A percentile compares a stretch with the other conserved stretches of the same genome.
These are phyloP conservation scores for Microcaecilia unicolor DNA, from an alignment of 2,797 vertebrate species.

Conservation along the genomic window DNA sequence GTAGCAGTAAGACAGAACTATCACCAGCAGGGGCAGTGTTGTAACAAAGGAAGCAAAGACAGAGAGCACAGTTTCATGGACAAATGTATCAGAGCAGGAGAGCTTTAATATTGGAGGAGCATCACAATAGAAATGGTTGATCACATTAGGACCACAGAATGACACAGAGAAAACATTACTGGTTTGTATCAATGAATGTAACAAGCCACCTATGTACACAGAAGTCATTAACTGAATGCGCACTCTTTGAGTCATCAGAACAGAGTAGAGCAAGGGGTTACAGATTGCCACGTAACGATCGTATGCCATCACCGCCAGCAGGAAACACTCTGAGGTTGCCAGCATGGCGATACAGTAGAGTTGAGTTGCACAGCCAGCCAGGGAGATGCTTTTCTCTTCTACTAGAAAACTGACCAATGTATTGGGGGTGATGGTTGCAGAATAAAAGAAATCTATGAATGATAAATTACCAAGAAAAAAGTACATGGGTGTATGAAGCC, in stretches of 20 bases:
- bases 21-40: neutral
- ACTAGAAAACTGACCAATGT: neutral
- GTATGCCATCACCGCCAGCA: too few species aligned
- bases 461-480: constrained; percentile 8
- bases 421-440: neutral
- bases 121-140: too few species aligned
- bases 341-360: neutral
- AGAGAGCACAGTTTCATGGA: neutral
- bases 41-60: neutral
- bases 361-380: neutral
- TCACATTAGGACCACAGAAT: too few species aligned
- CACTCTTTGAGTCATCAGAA: neutral
- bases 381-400: neutral
- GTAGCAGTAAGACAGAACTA: neutral
- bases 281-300: constrained; percentile 2
- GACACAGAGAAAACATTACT: too few species aligned
- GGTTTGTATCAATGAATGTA: neutral
- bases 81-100: neutral
- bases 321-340: neutral
- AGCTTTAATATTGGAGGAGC: neutral
- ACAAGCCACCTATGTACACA: neutral
- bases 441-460: neutral
- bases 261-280: neutral
- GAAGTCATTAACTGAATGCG: neutral
- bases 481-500: constrained; percentile 1